Base-by-base conservation (phyloP, 2,888 invertebrate genomes). In the Lycaena phlaeas region DNA sequence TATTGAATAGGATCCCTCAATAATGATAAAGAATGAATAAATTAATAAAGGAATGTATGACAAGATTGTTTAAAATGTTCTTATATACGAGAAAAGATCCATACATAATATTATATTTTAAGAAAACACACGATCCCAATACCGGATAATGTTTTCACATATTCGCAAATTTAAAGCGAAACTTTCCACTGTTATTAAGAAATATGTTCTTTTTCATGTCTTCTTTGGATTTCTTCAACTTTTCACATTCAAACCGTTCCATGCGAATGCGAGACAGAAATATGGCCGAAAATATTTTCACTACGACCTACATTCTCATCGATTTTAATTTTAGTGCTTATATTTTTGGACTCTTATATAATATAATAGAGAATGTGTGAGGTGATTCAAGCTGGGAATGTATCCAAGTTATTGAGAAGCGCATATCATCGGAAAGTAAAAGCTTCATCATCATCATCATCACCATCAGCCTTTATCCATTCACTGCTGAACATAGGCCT, bases 251-350 rank as follows among this genome's bases (percentile, higher is more conserved):
- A 14, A 14, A 26, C 29, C 41, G 22, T 45, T 45, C 30, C 43
- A 31, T 40, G 38, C 40, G 12, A n/a, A n/a, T 40, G 25, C 38
- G 41, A 45, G 49, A 48, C 41, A 44, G 53, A 60, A 61, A 59
- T 62, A 59, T 60, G 49, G 44, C 55, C 44, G 41, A 42, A 62
- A 59, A 68, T 68, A 71, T 67, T 63, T 66, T 56, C 46, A 47
- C 48, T 38, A 7, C 60, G 76, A 73, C 76, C 75, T 58, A 71
- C 50, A 67, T 77, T 48, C 53, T 48, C 61, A 72, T 73, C 57
- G 70, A 74, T 74, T 57, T 54, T 45, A 50, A 54, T 54, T 51
- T 53, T 47, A 56, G 49, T 41, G 39, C 49, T 44, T 51, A 53
- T 56, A 52, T 57, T 56, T 56, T 46, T 37, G 42, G 40, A 41